phyloP scores from a whole-genome alignment of 2,888 invertebrate species.

The Phortica okadai region DNA sequence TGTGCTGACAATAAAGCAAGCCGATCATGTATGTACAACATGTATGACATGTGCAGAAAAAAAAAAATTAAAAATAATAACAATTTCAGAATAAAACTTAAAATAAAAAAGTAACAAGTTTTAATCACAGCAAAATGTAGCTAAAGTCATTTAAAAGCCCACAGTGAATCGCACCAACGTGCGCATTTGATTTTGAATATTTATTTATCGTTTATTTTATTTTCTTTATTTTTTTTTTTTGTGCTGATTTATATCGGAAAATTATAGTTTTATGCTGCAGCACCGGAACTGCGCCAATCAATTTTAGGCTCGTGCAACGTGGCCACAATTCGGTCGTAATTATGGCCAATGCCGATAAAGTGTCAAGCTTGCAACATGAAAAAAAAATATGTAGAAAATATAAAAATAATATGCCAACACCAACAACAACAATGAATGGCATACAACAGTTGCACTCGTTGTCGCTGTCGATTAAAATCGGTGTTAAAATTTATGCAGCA shows the following conservation, averaged over 20 bases:
- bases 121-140: constrained; percentile 12
- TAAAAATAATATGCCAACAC: constrained; percentile 18
- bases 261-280: constrained; percentile 49
- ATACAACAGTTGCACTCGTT: neutral
- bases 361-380: constrained; percentile 40
- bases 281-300: constrained; percentile 16
- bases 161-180: constrained; percentile 1
- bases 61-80: constrained; percentile 15
- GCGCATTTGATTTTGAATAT: neutral
- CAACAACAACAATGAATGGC: neutral
- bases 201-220: neutral
- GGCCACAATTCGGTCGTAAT: constrained; percentile 52
- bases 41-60: constrained; percentile 1
- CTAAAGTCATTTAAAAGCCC: constrained; percentile 15
- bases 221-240: neutral
- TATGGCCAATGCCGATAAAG: constrained; percentile 55
- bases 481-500: constrained; percentile 71
- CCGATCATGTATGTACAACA: constrained; percentile 22
- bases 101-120: constrained; percentile 2
- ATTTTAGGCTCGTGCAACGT: neutral
- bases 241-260: constrained; percentile 57
- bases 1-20: neutral
- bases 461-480: constrained; percentile 63
- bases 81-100: neutral
- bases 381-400: neutral